Evolutionary conservation across 2,888 invertebrate genomes (phyloP).

Genomic region (Eilema caniola): DNA sequence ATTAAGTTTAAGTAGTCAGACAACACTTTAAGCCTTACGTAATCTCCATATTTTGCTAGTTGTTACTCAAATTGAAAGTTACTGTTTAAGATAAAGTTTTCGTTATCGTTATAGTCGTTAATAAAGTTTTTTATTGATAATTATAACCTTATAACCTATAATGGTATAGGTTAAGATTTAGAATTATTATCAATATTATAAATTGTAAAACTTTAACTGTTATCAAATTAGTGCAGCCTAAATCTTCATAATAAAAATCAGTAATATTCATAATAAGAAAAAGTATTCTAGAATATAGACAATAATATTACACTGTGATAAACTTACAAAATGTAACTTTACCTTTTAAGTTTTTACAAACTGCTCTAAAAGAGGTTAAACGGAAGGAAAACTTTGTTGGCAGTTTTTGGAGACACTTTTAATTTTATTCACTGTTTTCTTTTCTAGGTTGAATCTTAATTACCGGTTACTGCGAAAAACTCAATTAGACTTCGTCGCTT

Average conservation of each 20-base stretch:
- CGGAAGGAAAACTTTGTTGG: slow-evolving; percentile 44
- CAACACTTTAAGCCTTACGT: background rate
- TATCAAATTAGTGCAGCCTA: no score
- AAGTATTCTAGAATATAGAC: background rate
- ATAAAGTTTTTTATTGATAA: no score
- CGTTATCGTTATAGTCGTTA: background rate
- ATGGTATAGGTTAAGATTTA: no score
- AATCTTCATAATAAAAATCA: background rate
- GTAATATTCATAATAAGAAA: background rate
- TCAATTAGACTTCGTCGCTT: slow-evolving; percentile 44
- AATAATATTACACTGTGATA: background rate
- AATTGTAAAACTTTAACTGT: no score
- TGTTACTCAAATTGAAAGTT: background rate
- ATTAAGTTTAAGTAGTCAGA: no score
- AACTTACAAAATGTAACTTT: background rate
- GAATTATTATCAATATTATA: no score
- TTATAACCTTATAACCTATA: no score
- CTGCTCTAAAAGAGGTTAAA: slow-evolving; percentile 28
- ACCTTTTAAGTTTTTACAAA: slow-evolving; percentile 16
- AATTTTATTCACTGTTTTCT: slow-evolving; percentile 45
- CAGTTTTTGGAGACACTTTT: slow-evolving; percentile 34
- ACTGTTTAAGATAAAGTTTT: background rate
- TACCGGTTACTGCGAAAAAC: slow-evolving; percentile 48
- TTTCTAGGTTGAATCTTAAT: slow-evolving; percentile 49
- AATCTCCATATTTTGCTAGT: background rate